Evolutionary conservation across 2,797 vertebrate species (phyloP).

Genomic region (Phyllotis vaccarum): DNA sequence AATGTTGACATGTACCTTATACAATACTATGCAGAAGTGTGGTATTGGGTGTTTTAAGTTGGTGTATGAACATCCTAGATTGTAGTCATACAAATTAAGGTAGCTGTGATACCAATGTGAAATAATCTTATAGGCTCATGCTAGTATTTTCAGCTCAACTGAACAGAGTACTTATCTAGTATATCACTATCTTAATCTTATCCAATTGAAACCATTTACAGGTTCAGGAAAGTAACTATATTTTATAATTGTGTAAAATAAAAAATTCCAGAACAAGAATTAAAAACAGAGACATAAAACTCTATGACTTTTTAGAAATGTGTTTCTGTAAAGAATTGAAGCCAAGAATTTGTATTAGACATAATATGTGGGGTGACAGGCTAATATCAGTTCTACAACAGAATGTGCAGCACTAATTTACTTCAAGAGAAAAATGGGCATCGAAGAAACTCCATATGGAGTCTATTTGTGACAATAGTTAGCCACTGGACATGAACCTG

Average conservation of each 20-base stretch:
- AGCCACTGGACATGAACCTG: too few relatives aligned
- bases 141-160: background rate
- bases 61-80: too few relatives aligned
- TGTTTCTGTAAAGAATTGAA: background rate
- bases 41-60: background rate
- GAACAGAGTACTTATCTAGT: rapidly evolving
- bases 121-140: too few relatives aligned
- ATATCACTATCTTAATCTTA: background rate
- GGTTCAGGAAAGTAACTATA: background rate
- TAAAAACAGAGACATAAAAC: background rate
- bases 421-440: too few relatives aligned
- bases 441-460: too few relatives aligned
- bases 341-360: background rate
- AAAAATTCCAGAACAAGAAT: background rate
- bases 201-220: background rate
- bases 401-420: too few relatives aligned
- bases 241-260: background rate
- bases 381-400: background rate
- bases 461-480: too few relatives aligned
- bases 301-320: background rate
- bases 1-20: background rate
- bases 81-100: background rate
- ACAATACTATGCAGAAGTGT: rapidly evolving
- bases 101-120: too few relatives aligned
- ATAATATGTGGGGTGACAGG: background rate